Percentiles rank a stretch among this genome's conserved stretches.
Evolutionary conservation across 2,113 vertebrate species (phyloP).

Genomic region (Podarcis muralis): DNA sequence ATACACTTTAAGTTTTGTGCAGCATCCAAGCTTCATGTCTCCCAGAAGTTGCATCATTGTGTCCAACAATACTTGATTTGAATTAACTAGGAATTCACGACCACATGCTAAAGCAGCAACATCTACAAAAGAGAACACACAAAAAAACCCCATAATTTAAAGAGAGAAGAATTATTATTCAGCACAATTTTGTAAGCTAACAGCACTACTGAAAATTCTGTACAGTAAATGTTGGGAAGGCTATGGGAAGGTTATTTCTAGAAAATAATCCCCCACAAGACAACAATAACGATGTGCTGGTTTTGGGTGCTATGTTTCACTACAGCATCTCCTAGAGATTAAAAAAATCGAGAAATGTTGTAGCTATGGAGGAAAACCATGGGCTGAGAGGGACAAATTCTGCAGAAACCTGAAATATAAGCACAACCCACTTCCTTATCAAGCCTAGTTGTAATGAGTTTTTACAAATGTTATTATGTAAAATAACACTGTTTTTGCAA

Average conservation of each 20-base stretch:
- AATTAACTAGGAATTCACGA: slow-evolving; percentile 89
- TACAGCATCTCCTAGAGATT: background rate
- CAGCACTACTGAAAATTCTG: background rate
- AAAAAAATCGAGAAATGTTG: background rate
- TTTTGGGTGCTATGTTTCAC: background rate
- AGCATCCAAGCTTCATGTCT: slow-evolving; percentile 85
- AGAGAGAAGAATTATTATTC: background rate
- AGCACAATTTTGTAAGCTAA: background rate
- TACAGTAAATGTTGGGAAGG: background rate
- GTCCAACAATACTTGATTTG: slow-evolving; percentile 81
- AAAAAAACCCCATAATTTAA: slow-evolving; percentile 23
- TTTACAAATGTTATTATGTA: too few relatives aligned
- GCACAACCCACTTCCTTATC: too few relatives aligned
- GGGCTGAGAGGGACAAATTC: too few relatives aligned
- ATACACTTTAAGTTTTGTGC: slow-evolving; percentile 92
- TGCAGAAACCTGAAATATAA: background rate
- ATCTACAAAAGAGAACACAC: slow-evolving; percentile 76
- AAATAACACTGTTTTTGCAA: too few relatives aligned
- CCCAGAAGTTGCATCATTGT: slow-evolving; percentile 87
- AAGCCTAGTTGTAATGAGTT: too few relatives aligned
- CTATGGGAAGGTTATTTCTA: background rate
- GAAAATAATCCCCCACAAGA: background rate
- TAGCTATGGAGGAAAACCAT: too few relatives aligned
- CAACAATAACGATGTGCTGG: background rate
- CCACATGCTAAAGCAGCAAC: slow-evolving; percentile 88